Evolutionary conservation across 2,888 invertebrate species (phyloP), one percentile per base, ranked within the genome.

Genomic region (Dastarcus helophoroides): DNA sequence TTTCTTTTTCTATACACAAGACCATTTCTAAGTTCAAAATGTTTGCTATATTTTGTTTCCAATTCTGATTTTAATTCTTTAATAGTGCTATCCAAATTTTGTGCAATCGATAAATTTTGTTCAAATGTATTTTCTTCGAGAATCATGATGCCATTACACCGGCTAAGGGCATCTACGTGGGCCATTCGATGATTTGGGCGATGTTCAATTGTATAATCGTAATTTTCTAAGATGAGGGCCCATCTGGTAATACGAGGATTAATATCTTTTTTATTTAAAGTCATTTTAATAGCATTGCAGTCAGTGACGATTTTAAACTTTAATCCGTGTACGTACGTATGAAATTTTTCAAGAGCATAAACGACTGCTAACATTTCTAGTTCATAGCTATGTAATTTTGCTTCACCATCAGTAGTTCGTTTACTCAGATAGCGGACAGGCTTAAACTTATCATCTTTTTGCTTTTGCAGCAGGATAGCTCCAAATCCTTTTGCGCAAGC

Each of bases 371-470:
- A 33, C 1, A 41, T 43, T 31, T 53, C 51, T 3, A 52, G 27
- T 22, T 54, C 51, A 37, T 41, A 51, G 30, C 50, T 48, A 12
- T 49, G 47, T 31, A 43, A 50, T 26, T 41, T 40, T 4, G 43
- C 22, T 22, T 50, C 51, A 1, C 31, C 15, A 1, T 31, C 35
- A 4, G 46, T 43, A 3, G 46, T 47, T 19, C 47, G 32, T 24
- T 44, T 44, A 3, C 48, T 53, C 33, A 44, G 51, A 36, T 45
- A 54, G 27, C 43, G 46, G 8, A 54, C 33, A 1, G 48, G 48
- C 26, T 48, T 44, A 12, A 50, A 42, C 29, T 41, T 40, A 7
- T 29, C 26, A 35, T 39, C 38, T 8, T 11, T 7, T 22, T 33
- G 37, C 28, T 37, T 32, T 29, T 48, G 47, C 9, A 51, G 5